phyloP scores from a whole-genome alignment of 2,888 invertebrate genomes.

The Microplitis manilae region DNA sequence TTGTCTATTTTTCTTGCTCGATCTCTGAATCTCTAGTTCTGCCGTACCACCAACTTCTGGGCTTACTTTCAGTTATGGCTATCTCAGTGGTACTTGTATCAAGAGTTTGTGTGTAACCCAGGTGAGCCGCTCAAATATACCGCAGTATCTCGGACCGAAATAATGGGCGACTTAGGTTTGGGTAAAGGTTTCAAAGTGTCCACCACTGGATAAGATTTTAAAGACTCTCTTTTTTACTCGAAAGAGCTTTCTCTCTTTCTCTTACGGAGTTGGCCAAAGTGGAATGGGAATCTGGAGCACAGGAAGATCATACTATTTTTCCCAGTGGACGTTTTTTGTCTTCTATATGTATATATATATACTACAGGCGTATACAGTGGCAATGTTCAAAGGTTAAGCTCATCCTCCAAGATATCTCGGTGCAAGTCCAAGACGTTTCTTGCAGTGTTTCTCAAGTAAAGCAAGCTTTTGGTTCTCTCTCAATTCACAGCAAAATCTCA shows the following conservation, averaged over 20 bases:
- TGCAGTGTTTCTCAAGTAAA: constrained; percentile 14
- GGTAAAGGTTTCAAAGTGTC: constrained; percentile 11
- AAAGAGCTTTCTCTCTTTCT: background rate
- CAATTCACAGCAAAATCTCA: background rate
- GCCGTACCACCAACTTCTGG: background rate
- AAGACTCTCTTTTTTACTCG: background rate
- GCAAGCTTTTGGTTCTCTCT: background rate
- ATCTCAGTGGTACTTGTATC: background rate
- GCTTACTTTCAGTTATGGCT: background rate
- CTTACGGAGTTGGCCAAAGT: background rate
- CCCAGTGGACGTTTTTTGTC: background rate
- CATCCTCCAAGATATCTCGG: constrained; percentile 20
- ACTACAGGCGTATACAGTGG: background rate
- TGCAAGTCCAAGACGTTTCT: constrained; percentile 28
- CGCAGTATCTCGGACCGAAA: background rate
- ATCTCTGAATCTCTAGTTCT: background rate
- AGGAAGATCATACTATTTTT: background rate
- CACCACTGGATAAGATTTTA: constrained; percentile 24
- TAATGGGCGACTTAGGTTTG: background rate
- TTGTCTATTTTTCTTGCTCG: background rate
- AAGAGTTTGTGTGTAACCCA: background rate
- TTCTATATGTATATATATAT: background rate
- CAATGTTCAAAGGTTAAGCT: constrained; percentile 22
- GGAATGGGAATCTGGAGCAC: constrained; percentile 22
- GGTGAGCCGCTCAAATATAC: background rate